phyloP scores from a whole-genome alignment of 1,140 invertebrate species.

The Drosophila parvula region DNA sequence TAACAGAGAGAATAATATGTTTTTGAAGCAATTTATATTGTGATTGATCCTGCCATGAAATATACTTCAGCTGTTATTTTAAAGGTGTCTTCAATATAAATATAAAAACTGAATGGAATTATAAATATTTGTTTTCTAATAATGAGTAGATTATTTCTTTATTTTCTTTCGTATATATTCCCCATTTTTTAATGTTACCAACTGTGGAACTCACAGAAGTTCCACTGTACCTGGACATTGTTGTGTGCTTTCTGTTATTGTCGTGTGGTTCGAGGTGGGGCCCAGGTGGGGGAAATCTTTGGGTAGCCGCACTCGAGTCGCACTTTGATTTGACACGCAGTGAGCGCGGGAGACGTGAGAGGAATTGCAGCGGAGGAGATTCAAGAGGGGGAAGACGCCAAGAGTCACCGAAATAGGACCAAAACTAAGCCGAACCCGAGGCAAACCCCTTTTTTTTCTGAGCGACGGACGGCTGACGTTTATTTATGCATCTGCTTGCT shows the following conservation, averaged over 20 bases:
- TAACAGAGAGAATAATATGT: too few species aligned
- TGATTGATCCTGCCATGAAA: too few species aligned
- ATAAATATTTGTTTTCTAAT: too few species aligned
- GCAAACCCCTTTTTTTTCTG: constrained; percentile 28
- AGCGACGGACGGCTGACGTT: constrained; percentile 27
- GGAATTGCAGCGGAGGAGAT: constrained; percentile 14
- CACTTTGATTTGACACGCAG: constrained; percentile 55
- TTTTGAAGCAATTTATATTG: neutral
- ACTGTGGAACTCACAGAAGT: neutral
- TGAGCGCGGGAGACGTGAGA: constrained; percentile 36
- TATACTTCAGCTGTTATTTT: too few species aligned
- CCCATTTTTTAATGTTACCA: neutral
- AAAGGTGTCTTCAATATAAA: too few species aligned
- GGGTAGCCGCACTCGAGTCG: constrained; percentile 28
- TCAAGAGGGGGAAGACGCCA: neutral
- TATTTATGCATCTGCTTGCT: constrained; percentile 50
- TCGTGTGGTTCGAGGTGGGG: constrained; percentile 23
- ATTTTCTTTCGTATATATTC: too few species aligned
- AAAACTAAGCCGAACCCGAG: constrained; percentile 17
- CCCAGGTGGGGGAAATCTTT: constrained; percentile 4
- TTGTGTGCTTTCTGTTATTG: constrained; percentile 9
- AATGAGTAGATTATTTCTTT: too few species aligned
- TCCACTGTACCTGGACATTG: constrained; percentile 7
- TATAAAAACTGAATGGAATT: too few species aligned
- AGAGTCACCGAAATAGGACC: neutral